Evolutionary conservation across 1,140 invertebrate genomes (phyloP), one percentile per base, ranked within the genome.

Genomic region (Zaprionus tsacasi): DNA sequence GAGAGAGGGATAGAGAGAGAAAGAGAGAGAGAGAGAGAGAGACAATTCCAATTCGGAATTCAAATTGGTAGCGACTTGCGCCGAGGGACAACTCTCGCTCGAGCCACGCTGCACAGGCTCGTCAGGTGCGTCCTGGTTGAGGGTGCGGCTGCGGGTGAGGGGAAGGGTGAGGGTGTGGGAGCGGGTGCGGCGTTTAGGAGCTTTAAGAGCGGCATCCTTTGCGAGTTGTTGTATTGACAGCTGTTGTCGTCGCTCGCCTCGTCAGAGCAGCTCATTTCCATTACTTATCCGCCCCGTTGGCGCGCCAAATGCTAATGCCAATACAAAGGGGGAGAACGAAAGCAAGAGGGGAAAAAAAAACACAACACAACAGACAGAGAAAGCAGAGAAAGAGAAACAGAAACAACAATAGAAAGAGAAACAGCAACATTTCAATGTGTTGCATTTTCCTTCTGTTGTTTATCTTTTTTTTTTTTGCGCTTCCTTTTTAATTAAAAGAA

Each of bases 401-500:
- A 21, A 21, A 70, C 40, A 43, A 15, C 1, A 61, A 40, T 25
- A 61, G 8, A 38, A 12, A 43, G 13, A 35, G 60, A 40, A 45
- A 15, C 6, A 15, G 40, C n/a, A 72, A 79, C 79, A 74, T 77
- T 87, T 87, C 70, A 82, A 82, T 82, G 82, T 82, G 63, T 79
- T 79, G 77, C 57, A 67, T 35, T 33, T 43, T 70, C 13, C 35
- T 38, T 35, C 13, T 55, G 65, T 66, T 55, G 54, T 36, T 56
- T 67, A 64, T 76, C 48, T 21, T 52, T 43, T 35, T 17, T 63
- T 58, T 76, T 68, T 36, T 30, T 17, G 57, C 43, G 12, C 38
- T 69, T 61, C 56, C 58, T 38, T 80, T 89, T 88, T 88, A 88
- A 88, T 88, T 89, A 89, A 89, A 89, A 83, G 69, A 89, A 89